Percentiles rank a stretch among this genome's conserved stretches.
These are phyloP conservation scores for Adelognathus sp. DNA, from an alignment of 2,888 invertebrate species.

Conservation along the genomic window DNA sequence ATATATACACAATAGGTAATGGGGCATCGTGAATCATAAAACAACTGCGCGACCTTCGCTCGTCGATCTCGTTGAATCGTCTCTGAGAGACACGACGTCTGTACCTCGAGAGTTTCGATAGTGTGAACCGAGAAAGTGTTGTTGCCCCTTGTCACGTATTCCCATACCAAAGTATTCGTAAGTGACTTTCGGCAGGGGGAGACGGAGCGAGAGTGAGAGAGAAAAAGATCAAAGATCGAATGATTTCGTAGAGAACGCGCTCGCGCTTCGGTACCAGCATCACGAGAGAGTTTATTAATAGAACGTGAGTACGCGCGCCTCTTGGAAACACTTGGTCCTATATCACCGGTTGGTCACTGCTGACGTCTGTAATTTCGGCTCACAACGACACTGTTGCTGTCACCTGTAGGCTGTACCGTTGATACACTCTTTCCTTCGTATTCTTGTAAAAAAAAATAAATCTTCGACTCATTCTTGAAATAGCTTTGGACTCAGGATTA, in stretches of 20 bases:
- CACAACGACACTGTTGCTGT: background rate
- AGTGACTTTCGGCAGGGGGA: background rate
- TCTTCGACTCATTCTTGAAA: background rate
- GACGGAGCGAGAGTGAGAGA: background rate
- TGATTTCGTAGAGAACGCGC: constrained; percentile 22
- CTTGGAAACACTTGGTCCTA: constrained; percentile 29
- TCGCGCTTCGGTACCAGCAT: background rate
- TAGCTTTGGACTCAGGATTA: background rate
- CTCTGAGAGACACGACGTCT: background rate
- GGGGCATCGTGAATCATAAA: constrained; percentile 52
- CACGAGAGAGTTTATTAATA: constrained; percentile 64
- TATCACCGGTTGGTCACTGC: constrained; percentile 18
- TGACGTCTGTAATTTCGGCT: constrained; percentile 35
- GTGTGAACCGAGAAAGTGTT: constrained; percentile 1
- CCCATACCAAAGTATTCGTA: background rate
- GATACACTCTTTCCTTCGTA: background rate
- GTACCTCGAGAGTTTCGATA: constrained; percentile 21
- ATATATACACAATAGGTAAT: background rate
- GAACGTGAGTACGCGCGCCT: constrained; percentile 50
- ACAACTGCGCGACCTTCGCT: constrained; percentile 44
- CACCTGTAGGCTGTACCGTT: constrained; percentile 15
- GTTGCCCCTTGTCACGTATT: background rate
- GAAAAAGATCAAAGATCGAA: constrained; percentile 5
- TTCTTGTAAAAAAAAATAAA: background rate
- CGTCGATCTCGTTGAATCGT: constrained; percentile 29